Percentiles rank a stretch among this genome's conserved stretches.
Evolutionary conservation across 2,113 vertebrate genomes (phyloP).

Genomic region (Caranx ignobilis): DNA sequence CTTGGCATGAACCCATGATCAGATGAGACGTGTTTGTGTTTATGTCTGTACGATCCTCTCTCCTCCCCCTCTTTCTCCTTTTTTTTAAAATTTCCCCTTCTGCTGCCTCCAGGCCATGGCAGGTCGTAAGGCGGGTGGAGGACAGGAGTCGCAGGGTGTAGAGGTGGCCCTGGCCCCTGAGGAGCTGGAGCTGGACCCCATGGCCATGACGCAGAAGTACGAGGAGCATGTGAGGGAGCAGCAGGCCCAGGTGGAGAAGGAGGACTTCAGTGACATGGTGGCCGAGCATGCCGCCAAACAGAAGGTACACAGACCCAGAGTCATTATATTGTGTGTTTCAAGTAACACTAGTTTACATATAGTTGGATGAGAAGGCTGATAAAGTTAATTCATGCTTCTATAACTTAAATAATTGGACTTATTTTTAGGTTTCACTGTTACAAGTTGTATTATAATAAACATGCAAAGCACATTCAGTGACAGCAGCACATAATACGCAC

Average conservation of each 20-base stretch:
- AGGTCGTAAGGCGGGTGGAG: conserved; percentile 82
- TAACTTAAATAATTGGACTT: too few relatives aligned
- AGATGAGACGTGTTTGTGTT: neutral
- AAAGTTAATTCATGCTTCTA: too few relatives aligned
- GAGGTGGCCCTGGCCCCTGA: conserved; percentile 92
- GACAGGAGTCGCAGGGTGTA: conserved; percentile 89
- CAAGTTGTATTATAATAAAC: too few relatives aligned
- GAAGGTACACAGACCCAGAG: conserved; percentile 83
- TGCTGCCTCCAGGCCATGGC: conserved; percentile 82
- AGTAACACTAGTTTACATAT: too few relatives aligned
- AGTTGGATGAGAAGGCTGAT: too few relatives aligned
- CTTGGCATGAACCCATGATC: too few relatives aligned
- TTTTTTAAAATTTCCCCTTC: neutral
- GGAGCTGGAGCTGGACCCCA: conserved; percentile 93
- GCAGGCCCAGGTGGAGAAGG: conserved; percentile 95
- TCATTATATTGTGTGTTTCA: too few relatives aligned
- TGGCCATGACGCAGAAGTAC: conserved; percentile 95
- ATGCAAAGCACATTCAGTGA: too few relatives aligned
- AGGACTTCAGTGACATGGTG: conserved; percentile 98
- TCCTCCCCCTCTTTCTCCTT: neutral
- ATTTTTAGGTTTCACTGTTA: too few relatives aligned
- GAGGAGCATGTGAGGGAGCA: conserved; percentile 93
- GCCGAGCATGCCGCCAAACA: conserved; percentile 95
- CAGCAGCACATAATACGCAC: too few relatives aligned
- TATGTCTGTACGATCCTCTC: too few relatives aligned